Evolutionary conservation across 2,797 vertebrate species (phyloP), one percentile per base, ranked within the genome.

Genomic region (Moxostoma hubbsi): DNA sequence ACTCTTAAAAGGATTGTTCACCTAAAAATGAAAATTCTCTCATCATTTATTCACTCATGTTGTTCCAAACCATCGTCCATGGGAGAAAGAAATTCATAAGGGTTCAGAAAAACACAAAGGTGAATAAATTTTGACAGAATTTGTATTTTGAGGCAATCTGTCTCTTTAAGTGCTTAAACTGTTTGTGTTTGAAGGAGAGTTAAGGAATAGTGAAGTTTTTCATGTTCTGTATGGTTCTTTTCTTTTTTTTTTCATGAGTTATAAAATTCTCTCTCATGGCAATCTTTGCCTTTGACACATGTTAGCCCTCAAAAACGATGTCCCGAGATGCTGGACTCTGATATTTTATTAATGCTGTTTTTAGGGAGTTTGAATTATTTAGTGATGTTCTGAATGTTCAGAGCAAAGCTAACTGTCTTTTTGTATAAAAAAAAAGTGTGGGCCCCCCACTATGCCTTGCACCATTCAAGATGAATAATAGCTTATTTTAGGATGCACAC

Each of bases 321-420:
- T 74, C 47, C 49, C 72, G 9, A 54, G 51, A 70, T 8, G 45
- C 43, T 45, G 9, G 54, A 36, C 55, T 71, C 15, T 78, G 12
- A 75, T 82, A 15, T 73, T 85, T 82, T 80, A 83, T 80, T 83
- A 55, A 82, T 64, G 72, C 61, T 77, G 46, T 77, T 81, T 83
- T 80, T 75, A 64, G 46, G 15, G 70, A 80, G 24, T 12, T 63
- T 80, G 45, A 80, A 84, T 82, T 75, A 85, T 78, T 80, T 75
- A 83, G 72, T 12, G 10, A 45, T 65, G 47, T 24, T 77, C 51
- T 78, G 16, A 79, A 59, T 57, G 51, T 58, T 58, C 66, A 49
- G 24, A 65, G 46, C 15, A 72, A 58, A 49, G 10, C 55, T 18
- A 80, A 11, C 9, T 24, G 16, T 73, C 55, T 67, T 61, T 83